phyloP scores from a whole-genome alignment of 2,113 vertebrate genomes.

The Canis aureus region DNA sequence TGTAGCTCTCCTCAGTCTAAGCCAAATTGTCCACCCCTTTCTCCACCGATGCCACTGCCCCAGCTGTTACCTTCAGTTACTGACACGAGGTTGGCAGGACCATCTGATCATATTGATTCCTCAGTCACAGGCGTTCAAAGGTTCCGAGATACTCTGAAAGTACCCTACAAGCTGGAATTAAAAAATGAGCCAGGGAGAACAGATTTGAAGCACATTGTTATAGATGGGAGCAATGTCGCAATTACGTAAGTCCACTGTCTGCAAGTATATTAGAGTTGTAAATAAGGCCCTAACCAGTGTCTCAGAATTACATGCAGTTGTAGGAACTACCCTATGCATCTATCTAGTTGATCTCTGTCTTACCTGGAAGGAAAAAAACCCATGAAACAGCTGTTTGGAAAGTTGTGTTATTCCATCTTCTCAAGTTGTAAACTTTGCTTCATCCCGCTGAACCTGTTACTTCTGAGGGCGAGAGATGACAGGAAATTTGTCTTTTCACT shows the following conservation, averaged over 20 bases:
- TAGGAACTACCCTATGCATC: background rate
- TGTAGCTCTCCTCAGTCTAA: conserved; percentile 73
- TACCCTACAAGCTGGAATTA: conserved; percentile 93
- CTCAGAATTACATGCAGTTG: background rate
- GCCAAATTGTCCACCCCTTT: conserved; percentile 63
- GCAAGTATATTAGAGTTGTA: background rate
- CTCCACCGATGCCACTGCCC: background rate
- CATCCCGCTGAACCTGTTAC: background rate
- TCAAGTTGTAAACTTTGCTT: background rate
- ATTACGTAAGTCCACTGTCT: conserved; percentile 93
- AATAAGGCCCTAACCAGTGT: background rate
- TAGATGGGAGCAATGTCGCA: conserved; percentile 98
- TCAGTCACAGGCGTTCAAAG: conserved; percentile 94
- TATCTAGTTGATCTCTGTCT: background rate
- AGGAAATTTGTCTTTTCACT: background rate
- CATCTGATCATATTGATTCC: conserved; percentile 73
- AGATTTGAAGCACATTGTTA: conserved; percentile 94
- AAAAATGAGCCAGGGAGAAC: conserved; percentile 93
- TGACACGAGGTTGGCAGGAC: conserved; percentile 47
- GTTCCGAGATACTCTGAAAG: conserved; percentile 94
- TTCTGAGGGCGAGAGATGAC: background rate
- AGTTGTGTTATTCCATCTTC: background rate
- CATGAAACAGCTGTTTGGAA: background rate
- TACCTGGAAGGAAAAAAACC: background rate
- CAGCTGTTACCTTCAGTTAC: conserved; percentile 16